Evolutionary conservation across 2,888 invertebrate species (phyloP), one percentile per base, ranked within the genome.

Genomic region (Chaitophorus viminalis): DNA sequence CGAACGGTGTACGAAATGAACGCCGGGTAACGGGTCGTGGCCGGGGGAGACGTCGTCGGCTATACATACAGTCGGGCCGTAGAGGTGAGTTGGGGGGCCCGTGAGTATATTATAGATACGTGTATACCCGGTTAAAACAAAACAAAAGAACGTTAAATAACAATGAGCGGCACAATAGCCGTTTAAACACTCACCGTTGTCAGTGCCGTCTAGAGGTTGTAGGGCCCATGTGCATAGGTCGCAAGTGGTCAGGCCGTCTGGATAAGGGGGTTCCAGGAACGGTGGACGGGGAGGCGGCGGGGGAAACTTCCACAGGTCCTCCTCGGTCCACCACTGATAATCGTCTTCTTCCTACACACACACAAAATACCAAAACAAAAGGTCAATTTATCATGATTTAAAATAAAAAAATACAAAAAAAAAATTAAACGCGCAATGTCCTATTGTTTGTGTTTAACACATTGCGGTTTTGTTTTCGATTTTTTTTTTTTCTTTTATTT

Each of bases 161-260:
- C 70, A 77, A 86, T 78, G 52, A 77, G 77, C 76, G 78, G 70
- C 70, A 85, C 77, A 85, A 85, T 85, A 3, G 85, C 70, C 77
- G 85, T 86, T 86, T 86, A 74, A 60, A 79, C 86, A 87, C 86
- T 87, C 78, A 87, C 86, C 86, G 86, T 87, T 86, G 85, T 86
- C 85, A 86, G 85, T 86, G 85, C 85, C 86, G 46, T 89, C 86
- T 74, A 87, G 79, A 74, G 86, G 88, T 83, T 89, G 88, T 72
- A 89, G 89, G 90, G 95, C 95, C 95, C 95, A 95, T 90, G 94
- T 93, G 91, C 95, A 95, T 90, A 95, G 93, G 92, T 95, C 95
- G 92, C 95, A 95, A 91, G 94, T 94, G 90, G 95, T 95, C 90
- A 94, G 93, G 89, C 94, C 95, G 91, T 95, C 94, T 89, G 90